Evolutionary conservation across 2,888 invertebrate genomes (phyloP), one percentile per base, ranked within the genome.

Genomic region (Mantis religiosa): DNA sequence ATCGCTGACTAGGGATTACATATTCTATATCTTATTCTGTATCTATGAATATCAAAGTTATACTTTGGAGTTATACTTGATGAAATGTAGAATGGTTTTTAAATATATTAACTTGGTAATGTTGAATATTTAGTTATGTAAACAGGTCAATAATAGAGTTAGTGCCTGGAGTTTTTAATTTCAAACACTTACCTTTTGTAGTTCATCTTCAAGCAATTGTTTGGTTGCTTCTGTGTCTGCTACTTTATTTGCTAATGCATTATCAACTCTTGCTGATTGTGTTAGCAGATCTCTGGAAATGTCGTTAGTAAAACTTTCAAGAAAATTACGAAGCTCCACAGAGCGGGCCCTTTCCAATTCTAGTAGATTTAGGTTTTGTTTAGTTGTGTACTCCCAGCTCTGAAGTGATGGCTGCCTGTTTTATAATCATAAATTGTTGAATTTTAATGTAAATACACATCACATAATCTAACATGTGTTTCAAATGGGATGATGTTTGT

Each of bases 301-400:
- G 91, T 97, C 97, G 3, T 95, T 94, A 41, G 98, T 93, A 90
- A 97, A 96, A 8, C 96, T 95, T 91, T 97, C 95, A 8, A 98
- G 93, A 25, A 96, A 96, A 3, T 92, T 92, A 83, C 98, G 94
- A 84, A 98, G 93, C 91, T 96, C 95, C 15, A 95, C 95, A 0
- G 98, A 98, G 89, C 96, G 96, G 92, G 97, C 96, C 88, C 97
- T 95, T 83, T 96, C 96, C 83, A 95, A 94, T 92, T 98, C 97
- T 83, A 96, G 96, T 91, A 96, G 95, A 71, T 96, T 95, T 83
- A 98, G 94, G 85, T 96, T 96, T 92, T 98, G 97, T 91, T 96
- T 95, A 34, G 97, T 97, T 91, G 97, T 97, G 92, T 96, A 96
- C 91, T 97, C 97, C 97, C 98, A 98, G 91, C 97, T 97, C 91